Evolutionary conservation across 37 sponge, comb jelly and placozoan genomes (phyloP).

Genomic region (Agelas oroides): DNA sequence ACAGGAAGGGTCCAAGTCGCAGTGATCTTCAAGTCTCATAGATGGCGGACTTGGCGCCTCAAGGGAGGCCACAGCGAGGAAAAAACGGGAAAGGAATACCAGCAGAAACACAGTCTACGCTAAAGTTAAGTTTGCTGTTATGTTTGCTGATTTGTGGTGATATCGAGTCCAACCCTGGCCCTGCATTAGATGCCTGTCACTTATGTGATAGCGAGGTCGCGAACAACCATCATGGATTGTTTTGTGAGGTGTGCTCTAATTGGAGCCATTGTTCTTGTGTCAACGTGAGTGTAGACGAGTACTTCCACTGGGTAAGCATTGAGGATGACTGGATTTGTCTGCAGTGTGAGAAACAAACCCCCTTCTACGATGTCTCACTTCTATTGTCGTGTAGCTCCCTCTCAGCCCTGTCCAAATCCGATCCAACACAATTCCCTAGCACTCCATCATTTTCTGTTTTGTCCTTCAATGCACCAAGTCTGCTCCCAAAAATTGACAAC

Average conservation of each 20-base stretch:
- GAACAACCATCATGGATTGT: neutral
- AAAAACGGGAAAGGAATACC: too few relatives aligned
- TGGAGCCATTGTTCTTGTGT: neutral
- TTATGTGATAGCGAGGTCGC: neutral
- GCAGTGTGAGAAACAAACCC: neutral
- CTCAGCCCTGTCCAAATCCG: too few relatives aligned
- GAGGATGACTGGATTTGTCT: neutral
- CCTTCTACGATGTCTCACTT: neutral
- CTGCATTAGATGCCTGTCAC: neutral
- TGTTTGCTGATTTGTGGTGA: neutral
- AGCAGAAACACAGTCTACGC: too few relatives aligned
- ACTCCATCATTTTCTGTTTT: neutral
- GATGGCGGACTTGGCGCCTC: too few relatives aligned
- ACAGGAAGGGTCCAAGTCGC: too few relatives aligned
- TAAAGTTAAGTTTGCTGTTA: too few relatives aligned
- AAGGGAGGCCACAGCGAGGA: too few relatives aligned
- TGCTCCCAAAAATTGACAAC: neutral
- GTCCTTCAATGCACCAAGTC: constrained; percentile 14
- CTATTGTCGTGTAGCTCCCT: too few relatives aligned
- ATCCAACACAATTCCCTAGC: too few relatives aligned
- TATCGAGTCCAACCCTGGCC: neutral
- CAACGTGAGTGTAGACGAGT: neutral
- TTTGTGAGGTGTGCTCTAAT: constrained; percentile 6
- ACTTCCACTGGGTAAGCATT: neutral
- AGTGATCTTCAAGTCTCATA: too few relatives aligned